phyloP scores from a whole-genome alignment of 1,140 invertebrate genomes.

The Coelopa frigida region DNA sequence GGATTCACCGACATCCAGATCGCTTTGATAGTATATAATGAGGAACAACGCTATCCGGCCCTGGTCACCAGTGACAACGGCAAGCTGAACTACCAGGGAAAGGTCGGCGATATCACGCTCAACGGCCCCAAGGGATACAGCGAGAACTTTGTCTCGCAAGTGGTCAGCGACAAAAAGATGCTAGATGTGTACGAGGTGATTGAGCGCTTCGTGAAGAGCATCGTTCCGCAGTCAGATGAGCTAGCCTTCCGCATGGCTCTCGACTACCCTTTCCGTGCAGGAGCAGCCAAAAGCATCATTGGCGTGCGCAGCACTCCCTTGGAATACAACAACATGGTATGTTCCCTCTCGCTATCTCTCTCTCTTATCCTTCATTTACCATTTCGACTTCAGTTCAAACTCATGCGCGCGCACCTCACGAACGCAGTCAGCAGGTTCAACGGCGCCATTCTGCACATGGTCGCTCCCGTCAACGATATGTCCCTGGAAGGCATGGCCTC shows the following conservation, averaged over 20 bases:
- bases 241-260: slow-evolving; percentile 51
- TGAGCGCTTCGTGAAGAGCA: slow-evolving; percentile 21
- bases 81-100: slow-evolving; percentile 51
- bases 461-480: slow-evolving; percentile 35
- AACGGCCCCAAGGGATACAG: slow-evolving; percentile 34
- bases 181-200: slow-evolving; percentile 30
- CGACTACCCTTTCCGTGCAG: slow-evolving; percentile 55
- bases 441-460: slow-evolving; percentile 31
- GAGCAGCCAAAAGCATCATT: slow-evolving; percentile 53
- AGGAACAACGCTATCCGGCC: slow-evolving; percentile 48
- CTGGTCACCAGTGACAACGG: slow-evolving; percentile 52
- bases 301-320: slow-evolving; percentile 42
- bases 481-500: slow-evolving; percentile 25
- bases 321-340: slow-evolving; percentile 37
- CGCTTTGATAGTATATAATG: slow-evolving; percentile 52
- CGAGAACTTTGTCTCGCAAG: slow-evolving; percentile 28
- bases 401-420: slow-evolving; percentile 25
- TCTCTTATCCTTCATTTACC: neutral
- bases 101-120: slow-evolving; percentile 49
- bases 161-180: slow-evolving; percentile 28
- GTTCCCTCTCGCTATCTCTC: neutral
- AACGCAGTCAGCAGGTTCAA: slow-evolving; percentile 26
- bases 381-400: slow-evolving; percentile 22
- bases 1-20: slow-evolving; percentile 55
- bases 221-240: slow-evolving; percentile 40